Percentiles rank a stretch among this genome's conserved stretches.
phyloP scores from a whole-genome alignment of 2,113 vertebrate species.

The Silurus asotus region DNA sequence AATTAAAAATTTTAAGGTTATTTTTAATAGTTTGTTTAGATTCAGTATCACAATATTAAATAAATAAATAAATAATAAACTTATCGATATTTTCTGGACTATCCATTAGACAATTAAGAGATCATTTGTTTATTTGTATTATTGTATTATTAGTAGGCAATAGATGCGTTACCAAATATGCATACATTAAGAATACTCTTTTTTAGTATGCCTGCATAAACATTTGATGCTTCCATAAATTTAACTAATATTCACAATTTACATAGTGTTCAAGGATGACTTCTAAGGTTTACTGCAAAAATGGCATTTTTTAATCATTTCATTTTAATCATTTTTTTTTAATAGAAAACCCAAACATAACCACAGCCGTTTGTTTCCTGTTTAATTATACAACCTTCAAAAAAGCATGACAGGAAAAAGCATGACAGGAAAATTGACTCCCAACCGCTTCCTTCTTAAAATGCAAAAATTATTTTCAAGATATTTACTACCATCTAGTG shows the following conservation, averaged over 20 bases:
- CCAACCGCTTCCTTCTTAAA: background rate
- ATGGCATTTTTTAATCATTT: no score
- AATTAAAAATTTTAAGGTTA: background rate
- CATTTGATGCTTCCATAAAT: background rate
- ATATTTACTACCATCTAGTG: slow-evolving; percentile 55
- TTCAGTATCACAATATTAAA: background rate
- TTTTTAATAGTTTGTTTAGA: background rate
- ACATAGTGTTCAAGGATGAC: background rate
- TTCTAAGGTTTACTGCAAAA: no score
- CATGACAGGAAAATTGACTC: background rate
- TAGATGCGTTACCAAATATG: background rate
- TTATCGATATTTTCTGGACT: background rate
- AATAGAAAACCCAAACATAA: no score
- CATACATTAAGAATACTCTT: background rate
- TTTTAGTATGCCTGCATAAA: background rate
- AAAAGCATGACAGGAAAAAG: no score
- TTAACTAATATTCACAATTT: background rate
- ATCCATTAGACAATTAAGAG: background rate
- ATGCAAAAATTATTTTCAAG: slow-evolving; percentile 3
- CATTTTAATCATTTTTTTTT: no score
- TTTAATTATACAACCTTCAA: no score
- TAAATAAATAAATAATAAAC: no score
- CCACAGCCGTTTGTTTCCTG: no score
- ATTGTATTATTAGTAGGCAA: background rate
- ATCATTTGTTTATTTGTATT: background rate